Base-by-base conservation (phyloP, 2,888 invertebrate genomes). In the Nowickia ferox region DNA sequence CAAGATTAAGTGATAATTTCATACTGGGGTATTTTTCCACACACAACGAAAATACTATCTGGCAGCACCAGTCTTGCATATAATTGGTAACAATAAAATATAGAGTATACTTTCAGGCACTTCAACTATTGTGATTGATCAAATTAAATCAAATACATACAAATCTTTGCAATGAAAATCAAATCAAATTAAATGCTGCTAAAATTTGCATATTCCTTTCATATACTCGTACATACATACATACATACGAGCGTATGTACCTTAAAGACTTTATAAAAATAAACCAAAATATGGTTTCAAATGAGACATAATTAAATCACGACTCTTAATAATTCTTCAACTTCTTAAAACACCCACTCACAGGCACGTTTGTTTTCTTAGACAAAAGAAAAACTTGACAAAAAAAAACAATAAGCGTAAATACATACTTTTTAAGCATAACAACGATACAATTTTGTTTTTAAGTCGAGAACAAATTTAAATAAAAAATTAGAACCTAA, bases 241-340 rank as follows among this genome's bases (percentile, higher is more conserved):
- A 1, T 5, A 48, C 2, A 30, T 3, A 30, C 4, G 30, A 30
- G 4, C 4, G 30, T 3, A 30, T 4, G 30, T 30, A 30, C 30
- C 30, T 30, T 30, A 19, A 48, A 74, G 40, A 51, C n/a, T 42
- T 53, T n/a, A 63, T 55, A 66, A 46, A 76, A 38, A n/a, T 38
- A 57, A 48, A 68, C n/a, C 57, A 68, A 30, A 57, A 66, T 53
- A 40, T 48, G 13, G 10, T 19, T 46, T 44, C 55, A 57, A 59
- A 74, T 74, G 61, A 61, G 72, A 65, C 84, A 51, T 77, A 75
- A 82, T 82, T 71, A 46, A 86, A 83, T 79, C 85, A 86, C 83
- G 85, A 86, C 46, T 79, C 48, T 69, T 72, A 51, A 17, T 61
- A 83, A 66, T 79, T 59, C 57, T 61, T 82, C 78, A 38, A 63